Percentiles rank a stretch among this genome's conserved stretches.
These are phyloP conservation scores for Drosophila paramelanica DNA, from an alignment of 2,888 invertebrate genomes.

Conservation along the genomic window DNA sequence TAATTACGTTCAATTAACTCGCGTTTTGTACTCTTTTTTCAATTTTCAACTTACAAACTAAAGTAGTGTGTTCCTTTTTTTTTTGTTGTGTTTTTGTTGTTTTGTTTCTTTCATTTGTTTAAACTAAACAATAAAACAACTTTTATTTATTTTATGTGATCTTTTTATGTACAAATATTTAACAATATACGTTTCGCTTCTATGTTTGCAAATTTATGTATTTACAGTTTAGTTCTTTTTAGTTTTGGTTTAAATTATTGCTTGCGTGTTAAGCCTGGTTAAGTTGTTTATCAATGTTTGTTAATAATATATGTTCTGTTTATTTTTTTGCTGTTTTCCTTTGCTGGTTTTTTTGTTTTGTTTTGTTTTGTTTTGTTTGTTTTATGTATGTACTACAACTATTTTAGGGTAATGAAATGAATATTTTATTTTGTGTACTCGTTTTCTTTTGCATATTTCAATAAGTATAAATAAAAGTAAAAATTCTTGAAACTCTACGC, in stretches of 20 bases:
- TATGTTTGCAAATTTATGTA: conserved; percentile 14
- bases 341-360: conserved; percentile 3
- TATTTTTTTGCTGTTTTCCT: conserved; percentile 3
- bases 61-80: conserved; percentile 20
- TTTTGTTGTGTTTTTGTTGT: conserved; percentile 7
- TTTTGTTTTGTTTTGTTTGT: conserved; percentile 5
- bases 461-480: conserved; percentile 27
- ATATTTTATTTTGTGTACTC: conserved; percentile 29
- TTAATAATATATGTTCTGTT: conserved; percentile 30
- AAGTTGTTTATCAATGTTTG: conserved; percentile 36
- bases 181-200: conserved; percentile 34
- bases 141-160: conserved; percentile 5
- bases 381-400: conserved; percentile 24
- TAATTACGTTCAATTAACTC: conserved; percentile 66
- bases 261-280: conserved; percentile 66
- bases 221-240: conserved; percentile 34
- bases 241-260: conserved; percentile 66
- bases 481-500: conserved; percentile 40
- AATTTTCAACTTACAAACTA: conserved; percentile 59
- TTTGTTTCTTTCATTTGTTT: conserved; percentile 5
- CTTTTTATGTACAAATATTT: conserved; percentile 45
- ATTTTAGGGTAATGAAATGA: conserved; percentile 25
- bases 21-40: conserved; percentile 76
- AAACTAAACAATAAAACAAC: conserved; percentile 28
- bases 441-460: conserved; percentile 35